phyloP scores from a whole-genome alignment of 2,888 invertebrate genomes.

The Barypeithes pellucidus region DNA sequence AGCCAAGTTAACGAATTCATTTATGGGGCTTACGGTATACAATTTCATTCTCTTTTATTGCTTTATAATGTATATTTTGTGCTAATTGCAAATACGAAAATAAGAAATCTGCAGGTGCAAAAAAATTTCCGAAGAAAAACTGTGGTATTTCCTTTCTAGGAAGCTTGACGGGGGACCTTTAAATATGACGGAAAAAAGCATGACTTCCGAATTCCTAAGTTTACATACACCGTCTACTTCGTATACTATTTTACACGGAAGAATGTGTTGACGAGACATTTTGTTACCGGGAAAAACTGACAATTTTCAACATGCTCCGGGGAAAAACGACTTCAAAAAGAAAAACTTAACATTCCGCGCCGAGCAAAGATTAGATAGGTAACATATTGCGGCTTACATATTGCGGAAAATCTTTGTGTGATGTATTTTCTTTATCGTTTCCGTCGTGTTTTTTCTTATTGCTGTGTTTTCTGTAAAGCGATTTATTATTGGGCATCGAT shows the following conservation, averaged over 20 bases:
- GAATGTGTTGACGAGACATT: conserved; percentile 18
- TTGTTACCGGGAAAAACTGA: conserved; percentile 11
- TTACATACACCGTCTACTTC: background rate
- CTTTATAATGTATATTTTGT: too few relatives aligned
- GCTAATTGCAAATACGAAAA: too few relatives aligned
- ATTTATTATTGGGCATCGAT: too few relatives aligned
- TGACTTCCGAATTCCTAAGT: background rate
- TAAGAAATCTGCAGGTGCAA: too few relatives aligned
- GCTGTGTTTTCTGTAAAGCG: background rate
- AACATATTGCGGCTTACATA: conserved; percentile 37
- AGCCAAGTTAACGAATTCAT: too few relatives aligned
- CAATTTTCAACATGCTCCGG: conserved; percentile 2
- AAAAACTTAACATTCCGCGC: conserved; percentile 40
- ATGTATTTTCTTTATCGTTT: conserved; percentile 3
- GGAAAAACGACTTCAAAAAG: conserved; percentile 31
- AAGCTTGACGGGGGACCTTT: too few relatives aligned
- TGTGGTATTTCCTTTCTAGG: too few relatives aligned
- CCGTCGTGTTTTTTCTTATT: background rate
- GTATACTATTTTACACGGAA: background rate
- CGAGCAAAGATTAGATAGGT: conserved; percentile 31
- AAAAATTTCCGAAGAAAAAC: too few relatives aligned
- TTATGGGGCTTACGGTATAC: too few relatives aligned
- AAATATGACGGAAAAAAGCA: background rate
- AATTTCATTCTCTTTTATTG: too few relatives aligned
- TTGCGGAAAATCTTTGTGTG: conserved; percentile 12